Evolutionary conservation across 2,888 invertebrate genomes (phyloP), one percentile per base, ranked within the genome.

Genomic region (Steinernema carpocapsae): DNA sequence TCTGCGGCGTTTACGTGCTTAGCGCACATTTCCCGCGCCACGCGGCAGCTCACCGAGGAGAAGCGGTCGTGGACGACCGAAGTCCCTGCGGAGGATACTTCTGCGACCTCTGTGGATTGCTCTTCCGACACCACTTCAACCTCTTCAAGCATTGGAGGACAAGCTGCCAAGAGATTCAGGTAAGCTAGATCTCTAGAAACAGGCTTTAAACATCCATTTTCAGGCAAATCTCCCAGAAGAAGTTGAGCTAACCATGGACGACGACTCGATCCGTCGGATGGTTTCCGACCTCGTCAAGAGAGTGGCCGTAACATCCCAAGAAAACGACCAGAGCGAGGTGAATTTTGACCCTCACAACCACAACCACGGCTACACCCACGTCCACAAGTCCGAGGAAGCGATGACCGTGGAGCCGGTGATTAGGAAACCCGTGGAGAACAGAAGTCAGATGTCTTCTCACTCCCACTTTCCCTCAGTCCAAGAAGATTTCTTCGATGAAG

Each of bases 51-150:
- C 83, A 83, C 74, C 43, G 76, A 22, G 82, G 80, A n/a, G 72
- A 70, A 4, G 73, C 43, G n/a, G 48, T 56, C n/a, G 78, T 77
- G n/a, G 85, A 83, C 70, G 76, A 78, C n/a, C 51, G 71, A 64
- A 51, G 42, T 48, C 43, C 52, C 7, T 72, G 37, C 14, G 45
- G 77, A 6, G 79, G 75, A 14, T 77, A 70, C 73, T 83, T 80
- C 76, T 84, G 84, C 71, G 83, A 84, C 22, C 71, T 84, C 19
- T 84, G 84, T 70, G 84, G 84, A 10, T 64, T 85, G 48, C 74
- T 77, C 74, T 84, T 84, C 76, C 77, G 83, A 24, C 79, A 79
- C 14, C 80, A 80, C 74, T 43, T 32, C 73, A 84, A 84, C 71
- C 75, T 84, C 46, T 76, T 81, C 48, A 80, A 79, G 52, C 84